A percentile compares a stretch with the other conserved stretches of the same genome.
phyloP scores from a whole-genome alignment of 2,113 vertebrate genomes.

The Pterocles burchelli region DNA sequence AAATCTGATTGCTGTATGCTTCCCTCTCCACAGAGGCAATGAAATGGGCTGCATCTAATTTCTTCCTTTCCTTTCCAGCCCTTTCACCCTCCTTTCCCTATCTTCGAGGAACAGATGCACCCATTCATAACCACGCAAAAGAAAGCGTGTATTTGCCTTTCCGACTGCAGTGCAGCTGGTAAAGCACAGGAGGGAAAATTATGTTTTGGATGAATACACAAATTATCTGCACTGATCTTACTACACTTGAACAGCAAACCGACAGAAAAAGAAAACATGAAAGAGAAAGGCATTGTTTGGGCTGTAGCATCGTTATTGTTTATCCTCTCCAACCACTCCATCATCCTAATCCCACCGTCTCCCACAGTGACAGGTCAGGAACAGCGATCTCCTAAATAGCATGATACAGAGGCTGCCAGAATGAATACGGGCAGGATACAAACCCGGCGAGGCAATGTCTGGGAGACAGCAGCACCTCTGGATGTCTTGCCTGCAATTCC shows the following conservation, averaged over 20 bases:
- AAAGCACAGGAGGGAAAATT: slow-evolving; percentile 28
- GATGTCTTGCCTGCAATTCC: not conserved
- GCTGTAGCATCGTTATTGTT: not conserved
- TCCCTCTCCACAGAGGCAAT: not conserved
- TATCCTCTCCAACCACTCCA: slow-evolving; percentile 31
- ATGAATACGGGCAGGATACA: not conserved
- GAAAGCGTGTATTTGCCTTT: not conserved
- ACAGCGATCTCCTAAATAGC: not conserved
- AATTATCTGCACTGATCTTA: slow-evolving; percentile 55
- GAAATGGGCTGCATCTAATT: not conserved
- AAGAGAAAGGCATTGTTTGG: slow-evolving; percentile 2
- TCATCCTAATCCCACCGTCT: slow-evolving; percentile 3
- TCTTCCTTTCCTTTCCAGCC: not conserved
- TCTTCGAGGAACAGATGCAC: slow-evolving; percentile 29
- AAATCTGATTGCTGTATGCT: accelerated
- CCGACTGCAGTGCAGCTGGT: slow-evolving; percentile 11
- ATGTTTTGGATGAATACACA: not conserved
- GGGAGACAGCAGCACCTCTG: not conserved
- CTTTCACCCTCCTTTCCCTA: not conserved
- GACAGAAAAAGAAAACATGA: not conserved
- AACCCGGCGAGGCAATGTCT: not conserved
- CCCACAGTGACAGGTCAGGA: slow-evolving; percentile 5
- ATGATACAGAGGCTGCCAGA: not conserved
- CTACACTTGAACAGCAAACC: not conserved
- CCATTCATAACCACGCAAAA: not conserved